These are phyloP conservation scores for Drosophila neotestacea DNA, from an alignment of 2,888 invertebrate species.

Conservation along the genomic window DNA sequence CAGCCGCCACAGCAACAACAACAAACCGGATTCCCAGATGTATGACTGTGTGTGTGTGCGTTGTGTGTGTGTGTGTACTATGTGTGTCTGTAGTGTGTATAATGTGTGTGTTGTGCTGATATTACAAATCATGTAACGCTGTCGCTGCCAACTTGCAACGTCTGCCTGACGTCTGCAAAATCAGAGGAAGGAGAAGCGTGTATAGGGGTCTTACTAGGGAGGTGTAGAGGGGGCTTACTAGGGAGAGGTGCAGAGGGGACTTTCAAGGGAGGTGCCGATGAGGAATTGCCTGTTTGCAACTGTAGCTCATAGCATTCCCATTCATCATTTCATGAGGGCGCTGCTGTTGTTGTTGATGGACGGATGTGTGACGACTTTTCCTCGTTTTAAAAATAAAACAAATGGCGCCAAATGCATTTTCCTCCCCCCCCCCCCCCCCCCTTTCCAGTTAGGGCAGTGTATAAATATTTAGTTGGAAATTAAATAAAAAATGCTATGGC, in stretches of 20 bases:
- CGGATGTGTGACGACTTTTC: constrained; percentile 76
- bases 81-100: constrained; percentile 30
- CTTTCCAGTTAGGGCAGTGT: constrained; percentile 5
- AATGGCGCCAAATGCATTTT: constrained; percentile 75
- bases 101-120: constrained; percentile 61
- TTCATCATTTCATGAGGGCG: constrained; percentile 64
- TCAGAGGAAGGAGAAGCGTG: not conserved
- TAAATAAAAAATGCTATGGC: constrained; percentile 42
- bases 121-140: constrained; percentile 78
- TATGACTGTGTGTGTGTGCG: not conserved
- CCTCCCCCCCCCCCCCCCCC: not conserved
- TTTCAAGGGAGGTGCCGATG: not conserved
- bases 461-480: constrained; percentile 67
- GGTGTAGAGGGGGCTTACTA: not conserved
- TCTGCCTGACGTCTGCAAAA: constrained; percentile 74
- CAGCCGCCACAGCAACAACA: constrained; percentile 30
- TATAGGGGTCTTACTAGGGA: not conserved
- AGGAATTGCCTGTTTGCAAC: constrained; percentile 21
- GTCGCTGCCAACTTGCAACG: constrained; percentile 44
- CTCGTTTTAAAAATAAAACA: constrained; percentile 72
- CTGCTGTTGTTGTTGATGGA: constrained; percentile 62
- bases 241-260: not conserved
- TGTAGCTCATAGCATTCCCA: constrained; percentile 46
- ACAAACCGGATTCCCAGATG: constrained; percentile 65
- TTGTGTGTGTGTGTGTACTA: not conserved